phyloP scores from a whole-genome alignment of 2,797 vertebrate species.

The Microctenopoma stevenorrisi region DNA sequence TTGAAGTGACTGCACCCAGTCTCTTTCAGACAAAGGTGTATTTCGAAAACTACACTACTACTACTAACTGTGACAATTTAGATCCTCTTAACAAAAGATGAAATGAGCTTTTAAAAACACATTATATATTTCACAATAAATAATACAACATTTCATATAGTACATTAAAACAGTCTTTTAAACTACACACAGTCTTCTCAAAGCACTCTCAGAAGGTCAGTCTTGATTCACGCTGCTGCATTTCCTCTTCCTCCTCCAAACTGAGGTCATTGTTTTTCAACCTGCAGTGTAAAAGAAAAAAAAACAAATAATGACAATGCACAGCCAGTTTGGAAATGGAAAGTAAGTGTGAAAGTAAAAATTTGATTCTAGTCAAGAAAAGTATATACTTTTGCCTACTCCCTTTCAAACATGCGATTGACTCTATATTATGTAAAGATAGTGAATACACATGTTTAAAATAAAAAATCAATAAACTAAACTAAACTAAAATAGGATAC shows the following conservation, averaged over 20 bases:
- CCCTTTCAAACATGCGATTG: too few species aligned
- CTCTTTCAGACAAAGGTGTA: neutral
- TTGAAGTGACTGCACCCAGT: too few species aligned
- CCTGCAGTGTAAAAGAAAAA: constrained; percentile 72
- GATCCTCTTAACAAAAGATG: neutral
- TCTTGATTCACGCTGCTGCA: constrained; percentile 78
- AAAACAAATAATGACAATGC: neutral
- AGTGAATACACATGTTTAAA: too few species aligned
- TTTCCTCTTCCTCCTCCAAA: constrained; percentile 77
- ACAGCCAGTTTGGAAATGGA: constrained; percentile 6
- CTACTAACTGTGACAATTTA: neutral
- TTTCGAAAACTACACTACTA: neutral
- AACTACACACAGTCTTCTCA: neutral
- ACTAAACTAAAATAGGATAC: neutral
- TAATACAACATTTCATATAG: constrained; percentile 4
- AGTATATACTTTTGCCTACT: too few species aligned
- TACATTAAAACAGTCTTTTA: constrained; percentile 30
- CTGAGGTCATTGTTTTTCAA: constrained; percentile 85
- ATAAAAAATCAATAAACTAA: too few species aligned
- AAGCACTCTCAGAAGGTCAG: constrained; percentile 75
- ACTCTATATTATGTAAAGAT: too few species aligned
- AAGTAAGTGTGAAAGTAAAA: constrained; percentile 6
- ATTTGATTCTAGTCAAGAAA: neutral
- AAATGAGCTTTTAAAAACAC: neutral
- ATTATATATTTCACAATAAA: constrained; percentile 7